Percentiles rank a stretch among this genome's conserved stretches.
phyloP scores from a whole-genome alignment of 2,113 vertebrate species.

The Cochlearius cochlearius region DNA sequence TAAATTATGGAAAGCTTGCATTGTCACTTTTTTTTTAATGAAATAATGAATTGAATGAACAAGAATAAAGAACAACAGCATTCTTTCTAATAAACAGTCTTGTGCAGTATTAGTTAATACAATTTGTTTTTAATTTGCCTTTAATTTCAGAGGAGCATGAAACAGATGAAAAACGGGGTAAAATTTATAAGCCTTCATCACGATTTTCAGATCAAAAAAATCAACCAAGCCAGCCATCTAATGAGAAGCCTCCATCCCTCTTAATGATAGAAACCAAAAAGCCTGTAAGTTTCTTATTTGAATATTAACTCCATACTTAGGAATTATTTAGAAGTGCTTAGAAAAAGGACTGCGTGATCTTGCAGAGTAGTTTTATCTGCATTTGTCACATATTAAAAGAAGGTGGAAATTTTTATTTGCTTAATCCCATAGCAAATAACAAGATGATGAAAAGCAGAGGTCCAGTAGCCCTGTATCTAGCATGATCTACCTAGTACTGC shows the following conservation, averaged over 20 bases:
- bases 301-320: not conserved
- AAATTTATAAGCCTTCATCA: conserved; percentile 96
- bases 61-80: not conserved
- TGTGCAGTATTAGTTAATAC: not conserved
- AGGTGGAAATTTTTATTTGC: not conserved
- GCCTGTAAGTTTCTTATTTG: conserved; percentile 80
- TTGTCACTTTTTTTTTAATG: not conserved
- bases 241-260: conserved; percentile 88
- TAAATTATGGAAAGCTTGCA: not conserved
- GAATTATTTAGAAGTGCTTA: not conserved
- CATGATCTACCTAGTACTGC: not conserved
- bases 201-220: conserved; percentile 88
- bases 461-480: not conserved
- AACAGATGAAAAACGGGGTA: conserved; percentile 92
- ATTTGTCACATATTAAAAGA: not conserved
- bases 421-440: accelerated
- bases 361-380: not conserved
- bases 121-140: not conserved
- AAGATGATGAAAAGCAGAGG: not conserved
- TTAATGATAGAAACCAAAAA: conserved; percentile 91
- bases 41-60: not conserved
- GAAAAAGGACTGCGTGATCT: not conserved
- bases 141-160: conserved; percentile 86
- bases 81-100: not conserved
- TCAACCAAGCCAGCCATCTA: conserved; percentile 81